A percentile compares a stretch with the other conserved stretches of the same genome.
Evolutionary conservation across 2,888 invertebrate genomes (phyloP).

Genomic region (Caradrina kadenii): DNA sequence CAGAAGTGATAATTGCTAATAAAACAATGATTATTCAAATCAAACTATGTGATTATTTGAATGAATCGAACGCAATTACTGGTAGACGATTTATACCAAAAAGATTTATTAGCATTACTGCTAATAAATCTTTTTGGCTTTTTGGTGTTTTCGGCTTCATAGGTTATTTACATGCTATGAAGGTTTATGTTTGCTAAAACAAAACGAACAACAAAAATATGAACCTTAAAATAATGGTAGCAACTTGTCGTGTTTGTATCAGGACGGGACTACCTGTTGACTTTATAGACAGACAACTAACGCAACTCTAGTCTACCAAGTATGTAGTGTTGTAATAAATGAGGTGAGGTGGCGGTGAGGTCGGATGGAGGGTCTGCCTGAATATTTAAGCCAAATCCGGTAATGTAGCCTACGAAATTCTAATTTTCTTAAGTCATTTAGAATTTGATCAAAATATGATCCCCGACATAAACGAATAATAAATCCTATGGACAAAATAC

Average conservation of each 20-base stretch:
- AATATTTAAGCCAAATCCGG: no score
- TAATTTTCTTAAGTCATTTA: no score
- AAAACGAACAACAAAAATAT: not conserved
- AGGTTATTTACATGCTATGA: not conserved
- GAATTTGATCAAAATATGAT: no score
- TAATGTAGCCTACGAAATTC: no score
- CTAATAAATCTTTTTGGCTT: no score
- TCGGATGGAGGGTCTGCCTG: no score
- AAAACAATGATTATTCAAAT: no score
- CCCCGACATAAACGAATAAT: no score
- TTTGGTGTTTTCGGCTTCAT: no score
- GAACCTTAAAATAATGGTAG: not conserved
- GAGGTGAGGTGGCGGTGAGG: no score
- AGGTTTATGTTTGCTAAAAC: not conserved
- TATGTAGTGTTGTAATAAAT: not conserved
- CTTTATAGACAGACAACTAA: not conserved
- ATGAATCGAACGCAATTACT: slow-evolving; percentile 1
- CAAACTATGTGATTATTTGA: not conserved
- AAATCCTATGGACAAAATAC: no score
- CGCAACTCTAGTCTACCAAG: not conserved
- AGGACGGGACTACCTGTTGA: not conserved
- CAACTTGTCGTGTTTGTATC: not conserved
- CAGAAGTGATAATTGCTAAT: slow-evolving; percentile 94
- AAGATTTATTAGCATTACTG: no score
- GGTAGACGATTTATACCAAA: not conserved